A percentile compares a stretch with the other conserved stretches of the same genome.
Conservation (phyloP, 2,888 invertebrate species). For the Caenorhabditis imperialis region DNA sequence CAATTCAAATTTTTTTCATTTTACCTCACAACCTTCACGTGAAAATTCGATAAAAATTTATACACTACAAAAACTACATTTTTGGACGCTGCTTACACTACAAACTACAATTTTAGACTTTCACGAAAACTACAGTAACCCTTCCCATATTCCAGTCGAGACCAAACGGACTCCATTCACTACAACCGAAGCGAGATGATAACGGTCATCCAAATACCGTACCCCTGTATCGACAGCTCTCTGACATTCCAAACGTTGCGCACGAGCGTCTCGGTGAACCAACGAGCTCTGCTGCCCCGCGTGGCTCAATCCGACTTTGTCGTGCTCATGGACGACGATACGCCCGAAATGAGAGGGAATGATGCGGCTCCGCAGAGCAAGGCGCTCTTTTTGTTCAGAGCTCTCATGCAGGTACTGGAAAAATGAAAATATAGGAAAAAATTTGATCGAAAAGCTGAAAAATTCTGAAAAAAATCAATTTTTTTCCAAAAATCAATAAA, state of each 20-base stretch:
- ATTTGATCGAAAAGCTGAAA: not conserved
- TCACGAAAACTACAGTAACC: too few relatives aligned
- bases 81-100: too few relatives aligned
- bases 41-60: too few relatives aligned
- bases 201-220: conserved; percentile 48
- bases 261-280: conserved; percentile 21
- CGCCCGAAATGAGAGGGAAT: conserved; percentile 34
- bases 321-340: conserved; percentile 69
- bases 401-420: conserved; percentile 30
- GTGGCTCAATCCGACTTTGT: conserved; percentile 60
- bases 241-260: conserved; percentile 43
- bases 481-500: too few relatives aligned
- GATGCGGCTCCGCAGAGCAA: conserved; percentile 11
- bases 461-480: too few relatives aligned
- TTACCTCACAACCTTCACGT: too few relatives aligned
- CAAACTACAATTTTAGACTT: too few relatives aligned
- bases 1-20: too few relatives aligned
- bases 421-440: not conserved
- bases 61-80: too few relatives aligned
- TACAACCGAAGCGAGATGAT: conserved; percentile 47
- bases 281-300: conserved; percentile 44
- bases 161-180: conserved; percentile 36
- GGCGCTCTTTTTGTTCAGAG: conserved; percentile 26
- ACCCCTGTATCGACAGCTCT: conserved; percentile 28
- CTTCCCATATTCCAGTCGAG: conserved; percentile 9